Evolutionary conservation across 1,140 invertebrate species (phyloP), one percentile per base, ranked within the genome.

Genomic region (Laupala kohalensis): DNA sequence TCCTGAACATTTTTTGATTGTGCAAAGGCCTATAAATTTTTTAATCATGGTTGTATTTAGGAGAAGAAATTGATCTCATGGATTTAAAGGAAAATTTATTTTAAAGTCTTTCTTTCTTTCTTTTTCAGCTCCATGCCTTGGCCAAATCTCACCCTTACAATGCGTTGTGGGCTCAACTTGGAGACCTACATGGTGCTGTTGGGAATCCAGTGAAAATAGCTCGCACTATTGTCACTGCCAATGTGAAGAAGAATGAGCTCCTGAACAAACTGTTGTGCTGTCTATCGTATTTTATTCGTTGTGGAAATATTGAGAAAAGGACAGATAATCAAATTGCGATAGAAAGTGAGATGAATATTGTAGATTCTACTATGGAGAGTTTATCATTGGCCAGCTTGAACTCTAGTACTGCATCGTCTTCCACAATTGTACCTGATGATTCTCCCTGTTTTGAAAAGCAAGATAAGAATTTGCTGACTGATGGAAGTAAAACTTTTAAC

Each of bases 261-360:
- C 85, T 92, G 13, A 85, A 87, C 73, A 87, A 86, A 76, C 82
- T 91, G 2, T 77, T 92, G 0, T 84, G 82, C 53, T 87, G 90
- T 67, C 79, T 95, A 4, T 92, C 91, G 0, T 96, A 95, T 77
- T 94, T 96, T 76, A 88, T 96, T 68, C 83, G 91, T 25, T 92
- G 90, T 79, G 87, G 86, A 76, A 87, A 90, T 74, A 85, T 92
- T 29, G 83, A 84, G 72, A 83, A 79, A 70, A 70, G 29, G 13
- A 69, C 15, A 62, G n/a, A 19, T 64, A 70, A 25, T 29, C 23
- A 29, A 26, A 28, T 26, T 25, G 29, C 23, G 6, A 26, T 28
- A 25, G 67, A 6, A 25, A 26, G 12, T 28, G 67, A 68, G 27
- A 19, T n/a, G n/a, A 68, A 28, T 68, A 28, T 68, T n/a, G 6